phyloP scores from a whole-genome alignment of 2,888 invertebrate species.

The Rhopalosiphum nymphaeae region DNA sequence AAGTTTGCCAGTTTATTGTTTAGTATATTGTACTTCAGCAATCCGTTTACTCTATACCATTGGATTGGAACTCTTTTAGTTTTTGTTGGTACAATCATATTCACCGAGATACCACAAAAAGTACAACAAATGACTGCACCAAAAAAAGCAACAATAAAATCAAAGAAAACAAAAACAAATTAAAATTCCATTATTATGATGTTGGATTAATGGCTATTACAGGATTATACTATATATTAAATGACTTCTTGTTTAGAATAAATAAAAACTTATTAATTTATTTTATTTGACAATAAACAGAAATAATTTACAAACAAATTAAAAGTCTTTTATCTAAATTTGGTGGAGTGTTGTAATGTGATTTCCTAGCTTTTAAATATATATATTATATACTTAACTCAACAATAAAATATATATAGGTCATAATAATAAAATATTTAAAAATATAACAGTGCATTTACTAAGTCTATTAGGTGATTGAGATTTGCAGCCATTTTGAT shows the following conservation, averaged over 20 bases:
- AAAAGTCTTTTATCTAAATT: conserved; percentile 54
- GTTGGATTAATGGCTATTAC: not conserved
- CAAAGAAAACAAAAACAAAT: conserved; percentile 41
- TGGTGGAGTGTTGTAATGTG: conserved; percentile 32
- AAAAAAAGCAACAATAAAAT: not conserved
- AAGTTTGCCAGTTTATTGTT: conserved; percentile 96
- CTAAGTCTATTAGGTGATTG: conserved; percentile 57
- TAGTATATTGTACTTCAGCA: conserved; percentile 94
- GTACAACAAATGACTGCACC: conserved; percentile 16
- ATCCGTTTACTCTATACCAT: conserved; percentile 91
- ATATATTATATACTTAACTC: conserved; percentile 19
- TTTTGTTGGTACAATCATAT: conserved; percentile 92
- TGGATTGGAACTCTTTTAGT: conserved; percentile 93
- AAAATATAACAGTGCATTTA: conserved; percentile 58
- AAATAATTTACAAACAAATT: conserved; percentile 59
- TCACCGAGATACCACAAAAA: conserved; percentile 78
- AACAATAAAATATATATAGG: conserved; percentile 40
- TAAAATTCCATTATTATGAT: not conserved
- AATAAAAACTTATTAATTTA: conserved; percentile 58
- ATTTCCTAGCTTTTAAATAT: conserved; percentile 43
- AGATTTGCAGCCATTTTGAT: conserved; percentile 35
- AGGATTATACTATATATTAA: not conserved
- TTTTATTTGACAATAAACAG: conserved; percentile 59
- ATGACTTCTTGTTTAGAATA: conserved; percentile 50
- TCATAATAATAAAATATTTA: conserved; percentile 41